Conservation (phyloP, 2,113 vertebrate genomes). For the Cryptomyrus ogoouensis region DNA sequence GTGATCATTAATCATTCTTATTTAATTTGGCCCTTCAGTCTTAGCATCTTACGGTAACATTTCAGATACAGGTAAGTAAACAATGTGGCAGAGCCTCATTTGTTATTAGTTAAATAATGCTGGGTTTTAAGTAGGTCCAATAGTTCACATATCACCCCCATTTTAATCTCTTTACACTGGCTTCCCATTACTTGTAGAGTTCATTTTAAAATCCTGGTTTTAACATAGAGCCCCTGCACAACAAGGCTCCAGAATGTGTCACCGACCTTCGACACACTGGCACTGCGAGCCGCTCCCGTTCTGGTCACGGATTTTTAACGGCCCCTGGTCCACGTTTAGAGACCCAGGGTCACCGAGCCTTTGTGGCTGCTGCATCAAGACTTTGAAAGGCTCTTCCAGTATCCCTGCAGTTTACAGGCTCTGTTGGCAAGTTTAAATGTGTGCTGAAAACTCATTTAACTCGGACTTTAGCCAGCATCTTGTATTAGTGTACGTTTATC, state of each 20-base stretch:
- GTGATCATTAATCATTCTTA: neutral
- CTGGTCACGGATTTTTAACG: neutral
- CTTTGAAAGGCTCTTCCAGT: neutral
- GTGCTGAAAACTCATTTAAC: neutral
- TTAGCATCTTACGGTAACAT: neutral
- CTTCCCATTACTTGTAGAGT: neutral
- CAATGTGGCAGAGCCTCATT: too few relatives aligned
- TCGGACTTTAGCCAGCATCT: neutral
- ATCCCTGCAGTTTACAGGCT: neutral
- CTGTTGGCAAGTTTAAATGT: neutral
- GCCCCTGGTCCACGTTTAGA: neutral
- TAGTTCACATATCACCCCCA: neutral
- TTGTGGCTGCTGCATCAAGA: neutral
- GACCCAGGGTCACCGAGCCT: neutral
- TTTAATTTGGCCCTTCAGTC: neutral
- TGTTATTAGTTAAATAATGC: neutral
- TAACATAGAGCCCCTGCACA: neutral
- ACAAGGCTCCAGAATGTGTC: neutral
- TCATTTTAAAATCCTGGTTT: neutral
- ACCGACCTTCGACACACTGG: neutral
- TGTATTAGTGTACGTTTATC: neutral
- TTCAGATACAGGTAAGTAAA: neutral
- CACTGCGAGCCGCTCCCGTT: neutral
- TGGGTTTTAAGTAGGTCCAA: neutral
- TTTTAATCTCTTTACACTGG: neutral